Evolutionary conservation across 2,797 vertebrate species (phyloP).

Genomic region (Okamejei kenojei): DNA sequence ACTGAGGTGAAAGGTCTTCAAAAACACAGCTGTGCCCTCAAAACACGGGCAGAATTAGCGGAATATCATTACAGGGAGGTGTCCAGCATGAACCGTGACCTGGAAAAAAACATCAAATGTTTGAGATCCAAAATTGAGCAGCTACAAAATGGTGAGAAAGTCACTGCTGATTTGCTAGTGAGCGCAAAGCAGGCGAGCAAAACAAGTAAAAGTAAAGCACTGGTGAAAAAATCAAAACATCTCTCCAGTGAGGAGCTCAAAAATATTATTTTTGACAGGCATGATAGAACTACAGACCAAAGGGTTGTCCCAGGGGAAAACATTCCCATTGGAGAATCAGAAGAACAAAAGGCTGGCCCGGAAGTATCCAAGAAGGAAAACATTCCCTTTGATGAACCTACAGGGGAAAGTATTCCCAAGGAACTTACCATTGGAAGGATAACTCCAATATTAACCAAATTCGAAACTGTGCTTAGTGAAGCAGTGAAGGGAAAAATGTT

Average conservation of each 20-base stretch:
- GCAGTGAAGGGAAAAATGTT: neutral
- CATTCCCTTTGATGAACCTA: neutral
- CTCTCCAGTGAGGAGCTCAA: neutral
- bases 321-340: neutral
- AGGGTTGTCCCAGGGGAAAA: neutral
- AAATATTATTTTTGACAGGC: neutral
- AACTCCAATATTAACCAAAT: neutral
- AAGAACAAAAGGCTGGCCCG: neutral
- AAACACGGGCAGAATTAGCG: neutral
- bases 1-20: neutral
- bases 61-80: constrained; percentile 12
- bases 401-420: neutral
- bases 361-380: constrained; percentile 1
- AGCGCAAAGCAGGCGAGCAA: neutral
- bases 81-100: neutral
- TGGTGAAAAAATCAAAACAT: neutral
- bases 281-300: neutral
- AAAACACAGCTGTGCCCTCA: neutral
- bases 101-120: constrained; percentile 4
- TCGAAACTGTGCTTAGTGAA: neutral
- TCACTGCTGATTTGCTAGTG: neutral
- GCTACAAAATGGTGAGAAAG: neutral
- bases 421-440: neutral
- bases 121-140: constrained; percentile 13
- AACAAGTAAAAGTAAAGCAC: neutral